These are phyloP conservation scores for Chrysolina oricalcia DNA, from an alignment of 2,888 invertebrate genomes.

Conservation along the genomic window DNA sequence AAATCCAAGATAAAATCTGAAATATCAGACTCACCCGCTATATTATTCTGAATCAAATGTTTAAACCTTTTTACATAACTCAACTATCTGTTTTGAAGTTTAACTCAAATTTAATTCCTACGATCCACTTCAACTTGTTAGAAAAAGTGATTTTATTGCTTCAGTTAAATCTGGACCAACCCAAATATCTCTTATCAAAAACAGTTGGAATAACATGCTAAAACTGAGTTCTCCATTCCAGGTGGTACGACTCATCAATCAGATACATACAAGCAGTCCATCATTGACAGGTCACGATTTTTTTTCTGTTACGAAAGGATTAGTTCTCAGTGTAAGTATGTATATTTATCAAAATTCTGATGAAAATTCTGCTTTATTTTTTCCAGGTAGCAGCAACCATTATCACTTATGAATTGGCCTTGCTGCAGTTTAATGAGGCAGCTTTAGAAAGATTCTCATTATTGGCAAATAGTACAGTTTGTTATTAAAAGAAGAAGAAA, in stretches of 20 bases:
- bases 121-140: no score
- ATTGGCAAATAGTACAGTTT: not conserved
- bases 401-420: constrained; percentile 60
- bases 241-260: constrained; percentile 41
- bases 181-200: no score
- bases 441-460: constrained; percentile 33
- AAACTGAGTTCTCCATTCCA: not conserved
- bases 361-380: not conserved
- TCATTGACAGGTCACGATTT: constrained; percentile 61
- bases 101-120: no score
- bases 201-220: no score
- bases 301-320: constrained; percentile 60
- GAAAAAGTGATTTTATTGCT: no score
- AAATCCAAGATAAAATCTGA: no score
- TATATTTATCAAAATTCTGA: constrained; percentile 29
- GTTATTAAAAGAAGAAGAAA: not conserved
- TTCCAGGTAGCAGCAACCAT: constrained; percentile 60
- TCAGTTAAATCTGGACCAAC: no score
- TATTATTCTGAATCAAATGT: no score
- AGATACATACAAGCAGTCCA: constrained; percentile 55
- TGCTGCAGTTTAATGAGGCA: constrained; percentile 59
- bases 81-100: no score
- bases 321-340: constrained; percentile 62
- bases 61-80: no score
- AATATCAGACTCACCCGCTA: no score